phyloP scores from a whole-genome alignment of 2,113 vertebrate genomes.

The Neopipo cinnamomea region DNA sequence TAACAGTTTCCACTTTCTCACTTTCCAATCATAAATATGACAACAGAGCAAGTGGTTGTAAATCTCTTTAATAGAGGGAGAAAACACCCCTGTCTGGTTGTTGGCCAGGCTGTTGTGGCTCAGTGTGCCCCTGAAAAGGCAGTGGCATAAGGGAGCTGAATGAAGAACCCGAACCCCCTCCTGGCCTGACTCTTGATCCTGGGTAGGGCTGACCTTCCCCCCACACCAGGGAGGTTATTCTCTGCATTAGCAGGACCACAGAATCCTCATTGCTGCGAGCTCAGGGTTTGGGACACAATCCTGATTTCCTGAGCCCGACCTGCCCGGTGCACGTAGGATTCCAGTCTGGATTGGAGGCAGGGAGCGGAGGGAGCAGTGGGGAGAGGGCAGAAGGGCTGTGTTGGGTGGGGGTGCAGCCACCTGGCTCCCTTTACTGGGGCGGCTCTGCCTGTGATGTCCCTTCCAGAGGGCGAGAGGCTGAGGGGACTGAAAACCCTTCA shows the following conservation, averaged over 20 bases:
- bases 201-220: neutral
- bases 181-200: neutral
- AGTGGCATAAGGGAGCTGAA: neutral
- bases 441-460: slow-evolving; percentile 61
- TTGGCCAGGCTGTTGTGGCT: neutral
- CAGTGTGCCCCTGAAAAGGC: neutral
- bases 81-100: neutral
- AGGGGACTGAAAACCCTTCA: slow-evolving; percentile 61
- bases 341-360: neutral
- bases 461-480: neutral
- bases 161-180: neutral
- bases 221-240: neutral
- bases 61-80: neutral
- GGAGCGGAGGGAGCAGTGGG: neutral
- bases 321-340: neutral
- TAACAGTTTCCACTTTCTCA: neutral
- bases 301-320: neutral
- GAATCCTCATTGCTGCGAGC: neutral
- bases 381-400: neutral
- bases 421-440: slow-evolving; percentile 47
- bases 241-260: neutral
- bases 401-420: slow-evolving; percentile 14
- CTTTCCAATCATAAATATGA: neutral
- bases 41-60: neutral
- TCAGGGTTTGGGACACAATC: neutral